Conservation (phyloP, 92 coral and sea anemone species). For the Actinostola sp. region DNA sequence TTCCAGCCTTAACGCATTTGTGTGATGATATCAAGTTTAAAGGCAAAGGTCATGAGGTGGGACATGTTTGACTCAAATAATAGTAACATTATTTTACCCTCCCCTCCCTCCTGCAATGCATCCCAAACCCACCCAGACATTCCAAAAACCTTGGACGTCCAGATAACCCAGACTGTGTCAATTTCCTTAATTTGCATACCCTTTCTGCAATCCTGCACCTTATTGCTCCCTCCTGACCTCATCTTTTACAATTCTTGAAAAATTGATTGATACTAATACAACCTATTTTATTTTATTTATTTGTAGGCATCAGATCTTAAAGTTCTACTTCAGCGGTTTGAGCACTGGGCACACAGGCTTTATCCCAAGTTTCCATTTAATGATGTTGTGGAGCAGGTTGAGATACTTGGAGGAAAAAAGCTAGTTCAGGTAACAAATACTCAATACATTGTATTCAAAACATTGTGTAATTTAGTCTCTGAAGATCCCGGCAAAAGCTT, state of each 20-base stretch:
- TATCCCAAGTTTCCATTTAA: constrained; percentile 94
- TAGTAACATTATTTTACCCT: not conserved
- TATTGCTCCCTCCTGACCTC: no score
- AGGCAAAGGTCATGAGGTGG: constrained; percentile 98
- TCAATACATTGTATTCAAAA: not conserved
- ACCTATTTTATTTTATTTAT: not conserved
- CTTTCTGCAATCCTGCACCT: no score
- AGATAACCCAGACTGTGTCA: no score
- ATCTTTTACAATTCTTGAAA: no score
- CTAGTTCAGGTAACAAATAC: constrained; percentile 98
- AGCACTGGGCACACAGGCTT: constrained; percentile 97
- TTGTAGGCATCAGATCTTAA: constrained; percentile 86
- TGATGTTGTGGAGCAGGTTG: constrained; percentile 88
- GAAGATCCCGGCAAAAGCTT: no score
- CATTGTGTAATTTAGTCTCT: no score
- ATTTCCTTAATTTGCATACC: no score
- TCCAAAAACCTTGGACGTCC: no score
- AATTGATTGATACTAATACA: no score
- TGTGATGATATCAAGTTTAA: constrained; percentile 84
- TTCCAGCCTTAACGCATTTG: constrained; percentile 81
- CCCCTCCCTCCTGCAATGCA: no score
- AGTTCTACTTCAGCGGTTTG: constrained; percentile 83
- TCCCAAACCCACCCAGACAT: no score
- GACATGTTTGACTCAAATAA: not conserved
- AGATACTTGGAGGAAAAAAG: constrained; percentile 75